phyloP scores from a whole-genome alignment of 2,888 invertebrate species.

The Blastobasis lacticolella region DNA sequence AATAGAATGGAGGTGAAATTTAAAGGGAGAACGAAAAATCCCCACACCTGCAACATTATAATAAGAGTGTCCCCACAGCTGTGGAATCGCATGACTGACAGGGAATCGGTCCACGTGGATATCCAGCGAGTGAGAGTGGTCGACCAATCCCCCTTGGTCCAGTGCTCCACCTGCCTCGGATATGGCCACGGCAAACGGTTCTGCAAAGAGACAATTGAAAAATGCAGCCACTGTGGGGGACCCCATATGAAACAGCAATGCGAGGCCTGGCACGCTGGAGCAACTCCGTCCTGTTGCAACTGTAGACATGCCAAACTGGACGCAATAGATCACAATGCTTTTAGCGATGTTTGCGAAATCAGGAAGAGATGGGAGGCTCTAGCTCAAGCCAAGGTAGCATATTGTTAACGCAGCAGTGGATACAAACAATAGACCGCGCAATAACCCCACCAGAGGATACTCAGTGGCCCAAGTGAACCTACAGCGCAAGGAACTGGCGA shows the following conservation, averaged over 20 bases:
- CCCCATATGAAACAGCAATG: neutral
- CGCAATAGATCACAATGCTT: neutral
- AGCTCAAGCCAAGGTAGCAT: neutral
- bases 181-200: neutral
- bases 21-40: neutral
- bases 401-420: neutral
- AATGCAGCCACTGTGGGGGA: neutral
- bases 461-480: neutral
- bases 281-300: neutral
- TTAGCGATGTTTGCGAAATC: neutral
- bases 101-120: neutral
- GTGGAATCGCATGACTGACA: neutral
- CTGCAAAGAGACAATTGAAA: neutral
- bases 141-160: neutral
- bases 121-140: neutral
- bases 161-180: too few species aligned
- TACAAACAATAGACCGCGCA: neutral
- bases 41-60: neutral
- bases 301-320: neutral
- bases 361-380: neutral
- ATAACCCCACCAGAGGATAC: neutral
- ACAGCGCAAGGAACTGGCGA: neutral
- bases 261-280: neutral
- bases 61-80: neutral
- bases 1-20: neutral